A percentile compares a stretch with the other conserved stretches of the same genome.
Conservation (phyloP, 2,113 vertebrate genomes). For the Stercorarius parasiticus region DNA sequence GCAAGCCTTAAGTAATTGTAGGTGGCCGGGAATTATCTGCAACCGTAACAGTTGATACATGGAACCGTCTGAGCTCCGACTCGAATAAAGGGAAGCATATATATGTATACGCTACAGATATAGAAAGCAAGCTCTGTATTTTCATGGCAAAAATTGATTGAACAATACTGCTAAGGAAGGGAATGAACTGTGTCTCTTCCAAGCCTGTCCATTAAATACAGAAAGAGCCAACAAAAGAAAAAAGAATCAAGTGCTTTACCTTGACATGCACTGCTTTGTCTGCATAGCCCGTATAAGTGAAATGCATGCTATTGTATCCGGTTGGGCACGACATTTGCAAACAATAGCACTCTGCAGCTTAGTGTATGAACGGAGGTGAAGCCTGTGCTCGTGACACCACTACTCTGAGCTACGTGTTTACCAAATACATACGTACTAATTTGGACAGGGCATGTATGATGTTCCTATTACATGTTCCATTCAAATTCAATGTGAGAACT, state of each 20-base stretch:
- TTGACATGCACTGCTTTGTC: background rate
- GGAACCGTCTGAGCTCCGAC: background rate
- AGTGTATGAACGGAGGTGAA: background rate
- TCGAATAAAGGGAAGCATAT: background rate
- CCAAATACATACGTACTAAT: background rate
- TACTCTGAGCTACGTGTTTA: background rate
- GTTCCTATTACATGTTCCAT: background rate
- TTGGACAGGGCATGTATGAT: background rate
- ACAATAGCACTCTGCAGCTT: background rate
- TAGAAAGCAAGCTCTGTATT: background rate
- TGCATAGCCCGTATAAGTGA: background rate
- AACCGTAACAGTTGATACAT: rapidly evolving
- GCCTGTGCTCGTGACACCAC: background rate
- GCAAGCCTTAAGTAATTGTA: background rate
- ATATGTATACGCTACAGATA: background rate
- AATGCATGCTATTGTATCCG: background rate
- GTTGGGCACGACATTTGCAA: background rate
- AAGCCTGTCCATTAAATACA: background rate
- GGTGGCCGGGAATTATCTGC: slow-evolving; percentile 26
- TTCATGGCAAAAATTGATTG: background rate
- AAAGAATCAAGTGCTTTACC: background rate
- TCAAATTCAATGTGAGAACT: background rate
- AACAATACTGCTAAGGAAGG: background rate
- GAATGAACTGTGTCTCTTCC: background rate
- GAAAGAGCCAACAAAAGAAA: background rate